Evolutionary conservation across 2,888 invertebrate genomes (phyloP), one percentile per base, ranked within the genome.

Genomic region (Caenorhabditis macrosperma): DNA sequence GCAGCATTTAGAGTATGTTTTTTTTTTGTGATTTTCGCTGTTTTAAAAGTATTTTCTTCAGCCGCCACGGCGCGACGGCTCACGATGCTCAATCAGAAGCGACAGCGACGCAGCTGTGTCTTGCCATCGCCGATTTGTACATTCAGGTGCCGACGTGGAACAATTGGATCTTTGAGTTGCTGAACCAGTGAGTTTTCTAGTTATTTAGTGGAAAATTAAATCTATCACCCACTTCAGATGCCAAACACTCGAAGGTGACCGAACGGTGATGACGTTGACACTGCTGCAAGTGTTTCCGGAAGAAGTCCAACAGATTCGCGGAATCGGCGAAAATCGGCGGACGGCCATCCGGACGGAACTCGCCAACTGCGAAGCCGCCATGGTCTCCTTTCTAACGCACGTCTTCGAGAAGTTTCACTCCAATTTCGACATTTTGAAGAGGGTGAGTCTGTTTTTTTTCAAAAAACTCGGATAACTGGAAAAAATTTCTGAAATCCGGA

Each of bases 81-180:
- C 82, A 81, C 38, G 85, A 86, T 26, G 69, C 71, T n/a, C 75
- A 81, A 63, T 69, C 80, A 9, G 86, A 85, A 60, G 94, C 95
- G 20, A 96, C 97, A 85, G 94, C 96, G 22, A 96, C 96, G 0
- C 91, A 94, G 93, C 92, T 99, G 63, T 95, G 96, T 89, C 92
- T 98, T 77, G 97, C 97, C 0, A 92, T 99, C 55, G 95, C 97
- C 20, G 97, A 98, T 92, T 92, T 99, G 84, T 95, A 96, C 4
- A 92, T 99, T 61, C 95, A 97, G 91, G 96, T 97, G 95, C 94
- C 95, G 17, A 92, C 94, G 0, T 99, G 98, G 98, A 94, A 94
- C 87, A 94, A 94, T 90, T 95, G 97, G 52, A 94, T 95, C 59
- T 92, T 94, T 88, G 95, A 96, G 91, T 92, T 98, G 82, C 94